A percentile compares a stretch with the other conserved stretches of the same genome.
Evolutionary conservation across 2,113 vertebrate species (phyloP).

Genomic region (Butorides virescens): DNA sequence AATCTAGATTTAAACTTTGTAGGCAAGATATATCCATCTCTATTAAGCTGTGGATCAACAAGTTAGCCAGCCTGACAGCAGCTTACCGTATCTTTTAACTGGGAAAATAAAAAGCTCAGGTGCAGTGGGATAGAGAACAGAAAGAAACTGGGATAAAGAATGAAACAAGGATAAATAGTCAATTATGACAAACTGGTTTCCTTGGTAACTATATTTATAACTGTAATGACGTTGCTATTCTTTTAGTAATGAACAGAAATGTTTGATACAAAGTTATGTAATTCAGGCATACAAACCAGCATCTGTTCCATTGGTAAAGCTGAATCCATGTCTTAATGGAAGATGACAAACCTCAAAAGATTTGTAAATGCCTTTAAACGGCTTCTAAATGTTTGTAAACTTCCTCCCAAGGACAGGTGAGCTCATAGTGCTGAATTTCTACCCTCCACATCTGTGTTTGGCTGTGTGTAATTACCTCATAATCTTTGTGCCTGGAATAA

Average conservation of each 20-base stretch:
- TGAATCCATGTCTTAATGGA: background rate
- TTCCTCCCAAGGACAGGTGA: background rate
- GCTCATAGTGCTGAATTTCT: background rate
- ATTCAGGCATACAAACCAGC: background rate
- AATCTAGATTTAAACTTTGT: background rate
- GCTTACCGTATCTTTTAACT: background rate
- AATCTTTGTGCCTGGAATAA: background rate
- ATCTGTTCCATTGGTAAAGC: constrained; percentile 26
- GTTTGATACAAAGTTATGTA: constrained; percentile 51
- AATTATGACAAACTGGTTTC: constrained; percentile 70
- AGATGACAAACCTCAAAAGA: background rate
- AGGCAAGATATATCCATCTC: background rate
- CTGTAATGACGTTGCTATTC: constrained; percentile 29
- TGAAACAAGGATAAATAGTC: constrained; percentile 41
- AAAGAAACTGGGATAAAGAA: constrained; percentile 22
- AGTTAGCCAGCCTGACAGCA: constrained; percentile 3
- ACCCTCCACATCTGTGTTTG: background rate
- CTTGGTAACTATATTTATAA: constrained; percentile 72
- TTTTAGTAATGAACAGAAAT: constrained; percentile 62
- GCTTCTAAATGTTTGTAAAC: background rate
- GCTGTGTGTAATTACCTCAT: background rate
- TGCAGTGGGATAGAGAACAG: background rate
- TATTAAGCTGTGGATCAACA: constrained; percentile 29
- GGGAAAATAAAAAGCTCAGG: background rate
- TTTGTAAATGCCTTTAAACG: background rate